Base-by-base conservation (phyloP, 2,113 vertebrate species). In the Hylia prasina region DNA sequence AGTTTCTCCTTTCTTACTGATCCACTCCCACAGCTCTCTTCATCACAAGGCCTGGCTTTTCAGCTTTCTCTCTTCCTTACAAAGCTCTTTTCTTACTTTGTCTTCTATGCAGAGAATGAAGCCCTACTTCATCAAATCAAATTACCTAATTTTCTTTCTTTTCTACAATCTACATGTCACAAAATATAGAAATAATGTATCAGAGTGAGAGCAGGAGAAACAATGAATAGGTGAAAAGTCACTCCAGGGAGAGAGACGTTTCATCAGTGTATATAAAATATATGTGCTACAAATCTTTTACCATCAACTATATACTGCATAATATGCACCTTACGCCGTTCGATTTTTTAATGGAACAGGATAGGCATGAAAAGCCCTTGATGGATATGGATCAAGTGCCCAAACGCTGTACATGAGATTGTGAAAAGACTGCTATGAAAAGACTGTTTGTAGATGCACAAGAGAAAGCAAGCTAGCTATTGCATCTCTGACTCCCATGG, bases 401-500 rank as follows among this genome's bases (percentile, higher is more conserved):
- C 53, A 77, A 94, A 91, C n/a, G 50, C 22, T 78, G 71, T 63
- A 92, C 71, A 90, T 58, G 40, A 84, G 57, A 75, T 61, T 93
- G 82, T 94, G 80, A 92, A 95, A 94, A 91, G 88, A 68, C 40
- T 78, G 51, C 79, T 88, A 13, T 81, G 88, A 94, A 96, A 94
- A 88, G 89, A 58, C 75, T 86, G 42, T 88, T 93, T 85, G 79
- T 90, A 91, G 56, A 83, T 45, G 56, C 53, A 75, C 64, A 92
- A 90, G 80, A 92, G 71, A 93, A 94, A 79, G 68, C 94, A 93
- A 86, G 82, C 64, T 94, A 89, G 82, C 92, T 79, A 89, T 87
- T 92, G 51, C 92, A 75, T 84, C 72, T 93, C 82, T 42, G 68
- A 90, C 94, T 96, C 85, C 88, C 94, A 94, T 93, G 93, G 92